Evolutionary conservation across 2,888 invertebrate genomes (phyloP), one percentile per base, ranked within the genome.

Genomic region (Embidobia sp.): DNA sequence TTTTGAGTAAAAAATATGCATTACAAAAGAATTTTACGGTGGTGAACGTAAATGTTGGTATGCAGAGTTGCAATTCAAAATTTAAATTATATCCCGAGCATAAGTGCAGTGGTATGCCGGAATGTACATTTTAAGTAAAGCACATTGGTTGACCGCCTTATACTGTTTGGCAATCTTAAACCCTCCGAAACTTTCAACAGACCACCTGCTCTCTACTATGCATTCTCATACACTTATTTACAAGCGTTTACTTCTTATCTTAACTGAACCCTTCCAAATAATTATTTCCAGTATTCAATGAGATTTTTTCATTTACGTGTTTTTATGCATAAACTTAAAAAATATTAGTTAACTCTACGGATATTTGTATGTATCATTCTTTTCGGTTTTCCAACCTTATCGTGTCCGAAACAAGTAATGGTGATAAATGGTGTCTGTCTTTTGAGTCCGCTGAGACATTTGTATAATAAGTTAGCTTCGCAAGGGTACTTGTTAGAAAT

Each of bases 51-150:
- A 37, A 27, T 46, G 51, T 49, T 51, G 35, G 59, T 49, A 64
- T 59, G 57, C 53, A 64, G 37, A 40, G 49, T 48, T 69, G 57
- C 67, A 66, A 69, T 70, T 63, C 61, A 66, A 73, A 73, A 73
- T 80, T 80, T 79, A 78, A 79, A 81, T 81, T 77, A 81, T 81
- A 73, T 46, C 77, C 42, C 72, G 67, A 46, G 57, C 77, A 67
- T 69, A 69, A 49, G 49, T 59, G 61, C 78, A 77, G 78, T 79
- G 67, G 77, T 74, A 77, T 57, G 77, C 61, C 69, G 69, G 70
- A 69, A 79, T 72, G 73, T 70, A 59, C 74, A 76, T 81, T 80
- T 72, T 69, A 74, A 59, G 72, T 70, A 72, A 74, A 76, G 69
- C 42, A 78, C 75, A 75, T 76, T 44, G 66, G 73, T 51, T 57